Evolutionary conservation across 1,140 invertebrate genomes (phyloP), one percentile per base, ranked within the genome.

Genomic region (Aphis craccivora): DNA sequence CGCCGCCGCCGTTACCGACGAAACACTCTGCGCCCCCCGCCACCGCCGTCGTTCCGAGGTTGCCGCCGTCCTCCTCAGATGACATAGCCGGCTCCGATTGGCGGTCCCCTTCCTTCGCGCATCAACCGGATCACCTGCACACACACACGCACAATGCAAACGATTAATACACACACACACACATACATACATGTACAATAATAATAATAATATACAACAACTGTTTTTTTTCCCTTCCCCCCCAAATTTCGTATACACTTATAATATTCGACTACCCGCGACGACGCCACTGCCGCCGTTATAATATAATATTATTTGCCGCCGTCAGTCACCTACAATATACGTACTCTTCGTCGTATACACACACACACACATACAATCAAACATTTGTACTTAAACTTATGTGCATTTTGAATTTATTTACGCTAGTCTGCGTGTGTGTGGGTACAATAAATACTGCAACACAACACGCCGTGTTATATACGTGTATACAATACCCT

Each of bases 91-190:
- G 91, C 91, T 93, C 91, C 91, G 91, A 93, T 93, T 93, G 91
- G 91, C 53, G 35, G 81, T 93, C 76, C 91, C 91, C 91, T 93
- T 93, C 91, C 81, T 93, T 86, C 91, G 91, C 91, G 91, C 91
- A 93, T 93, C 91, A 93, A 93, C 91, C 91, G 91, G 91, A 93
- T 93, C 91, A 93, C 91, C 91, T 93, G 91, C 81, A 93, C 91
- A 92, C 45, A 92, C 76, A 76, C 60, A 67, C 89, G 55, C 55
- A 43, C 89, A 90, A 67, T 8, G 60, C 11, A n/a, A 67, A 67
- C 60, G 60, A 67, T 67, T 67, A 67, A 67, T 67, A 67, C 81
- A 93, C 76, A 84, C n/a, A 92, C 67, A 45, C 55, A 67, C 53
- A 90, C 40, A 67, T 14, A 67, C 25, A 53, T 87, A n/a, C n/a